Conservation (phyloP, 2,113 vertebrate species). For the Hemibagrus wyckioides region DNA sequence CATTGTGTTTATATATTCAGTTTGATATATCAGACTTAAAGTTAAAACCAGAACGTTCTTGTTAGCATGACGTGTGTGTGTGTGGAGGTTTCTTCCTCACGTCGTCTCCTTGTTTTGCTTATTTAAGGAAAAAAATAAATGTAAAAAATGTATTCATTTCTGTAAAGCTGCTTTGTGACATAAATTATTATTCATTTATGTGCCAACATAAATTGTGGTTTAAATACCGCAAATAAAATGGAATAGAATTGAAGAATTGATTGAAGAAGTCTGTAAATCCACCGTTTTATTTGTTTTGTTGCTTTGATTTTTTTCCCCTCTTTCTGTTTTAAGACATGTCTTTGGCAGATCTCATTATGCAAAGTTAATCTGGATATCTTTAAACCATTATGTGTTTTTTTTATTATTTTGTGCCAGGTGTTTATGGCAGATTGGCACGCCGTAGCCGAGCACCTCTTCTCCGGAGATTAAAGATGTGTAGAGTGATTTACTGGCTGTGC, state of each 20-base stretch:
- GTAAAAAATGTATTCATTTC: neutral
- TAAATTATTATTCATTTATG: neutral
- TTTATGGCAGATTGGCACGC: constrained; percentile 66
- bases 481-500: constrained; percentile 70
- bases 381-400: constrained; percentile 73
- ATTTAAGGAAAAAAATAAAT: neutral
- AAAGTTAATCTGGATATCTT: constrained; percentile 74
- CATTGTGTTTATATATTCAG: too few relatives aligned
- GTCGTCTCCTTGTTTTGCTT: neutral
- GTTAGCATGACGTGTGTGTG: too few relatives aligned
- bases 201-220: too few relatives aligned
- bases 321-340: constrained; percentile 66
- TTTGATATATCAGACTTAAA: neutral
- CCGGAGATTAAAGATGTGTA: constrained; percentile 71
- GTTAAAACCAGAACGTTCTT: too few relatives aligned
- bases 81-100: neutral
- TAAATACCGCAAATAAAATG: neutral
- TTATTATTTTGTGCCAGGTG: constrained; percentile 63
- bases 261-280: constrained; percentile 43
- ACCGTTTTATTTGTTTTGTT: too few relatives aligned
- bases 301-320: constrained; percentile 68
- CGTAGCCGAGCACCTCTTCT: constrained; percentile 68
- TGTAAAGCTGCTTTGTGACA: neutral
- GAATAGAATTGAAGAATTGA: constrained; percentile 28
- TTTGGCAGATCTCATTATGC: constrained; percentile 72